Base-by-base conservation (phyloP, 1,140 invertebrate species). In the Drosophila kanapiae region DNA sequence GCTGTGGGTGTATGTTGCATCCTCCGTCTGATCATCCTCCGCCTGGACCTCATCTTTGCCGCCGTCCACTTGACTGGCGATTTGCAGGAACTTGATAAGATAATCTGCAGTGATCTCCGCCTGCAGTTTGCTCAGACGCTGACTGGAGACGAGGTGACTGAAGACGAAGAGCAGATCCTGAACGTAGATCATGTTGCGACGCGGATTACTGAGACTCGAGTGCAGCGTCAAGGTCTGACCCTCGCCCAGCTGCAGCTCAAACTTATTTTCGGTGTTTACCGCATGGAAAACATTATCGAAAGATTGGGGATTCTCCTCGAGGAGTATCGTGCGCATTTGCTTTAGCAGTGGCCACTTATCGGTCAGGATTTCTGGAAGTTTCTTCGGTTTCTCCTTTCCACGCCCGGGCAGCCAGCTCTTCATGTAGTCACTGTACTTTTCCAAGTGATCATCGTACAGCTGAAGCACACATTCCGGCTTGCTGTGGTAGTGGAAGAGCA, bases 401-500 rank as follows among this genome's bases (percentile, higher is more conserved):
- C 4, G n/a, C 1, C 27, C 45, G n/a, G 72, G 38, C 27, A 80
- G 48, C 86, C 86, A 87, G 4, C 53, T 82, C 8, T 62, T 9
- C 88, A 93, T 91, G 42, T 93, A 93, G 0, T 37, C 11, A 0
- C 38, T 47, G 33, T 84, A 53, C 35, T 29, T 23, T 2, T 61
- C n/a, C 16, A 91, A 58, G 10, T 86, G 56, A 1, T 35, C 33
- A 0, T 43, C 47, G 45, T 92, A 92, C 6, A 92, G 14, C 6
- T 79, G 54, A 27, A 70, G 35, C n/a, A 91, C 88, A 16, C 81
- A 63, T n/a, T 83, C 75, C 8, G 92, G 83, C 18, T 75, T 78
- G 18, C 74, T 90, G 47, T 91, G 82, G 35, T 92, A 93, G 31
- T 93, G 91, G n/a, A 76, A 91, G 6, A 93, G 68, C n/a, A 92